Conservation (phyloP, 53 echinoderm and acorn worm genomes). For the Actinopyga echinites region DNA sequence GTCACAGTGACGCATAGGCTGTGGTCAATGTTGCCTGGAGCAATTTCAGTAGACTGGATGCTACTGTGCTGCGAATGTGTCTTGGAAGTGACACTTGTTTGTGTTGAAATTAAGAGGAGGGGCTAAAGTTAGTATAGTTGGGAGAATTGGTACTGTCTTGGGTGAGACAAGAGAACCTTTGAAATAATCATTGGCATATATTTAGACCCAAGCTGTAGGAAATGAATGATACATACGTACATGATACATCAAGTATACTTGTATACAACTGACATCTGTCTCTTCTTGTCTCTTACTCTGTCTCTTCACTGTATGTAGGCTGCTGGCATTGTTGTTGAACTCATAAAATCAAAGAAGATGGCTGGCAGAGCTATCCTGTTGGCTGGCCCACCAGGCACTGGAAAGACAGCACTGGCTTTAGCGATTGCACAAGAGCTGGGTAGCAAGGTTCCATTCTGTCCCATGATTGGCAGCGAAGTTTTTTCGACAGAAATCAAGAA, state of each 20-base stretch:
- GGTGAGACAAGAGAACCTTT: too few species aligned
- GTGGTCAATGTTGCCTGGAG: too few species aligned
- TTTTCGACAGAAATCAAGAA: slow-evolving; percentile 99
- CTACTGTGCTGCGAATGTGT: too few species aligned
- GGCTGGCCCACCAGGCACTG: slow-evolving; percentile 97
- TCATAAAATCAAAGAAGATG: slow-evolving; percentile 96
- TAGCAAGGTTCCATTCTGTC: slow-evolving; percentile 96
- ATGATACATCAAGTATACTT: neutral
- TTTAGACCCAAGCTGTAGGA: too few species aligned
- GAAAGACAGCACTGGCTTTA: slow-evolving; percentile 95
- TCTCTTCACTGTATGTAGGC: slow-evolving; percentile 54
- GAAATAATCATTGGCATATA: too few species aligned
- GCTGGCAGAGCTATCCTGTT: slow-evolving; percentile 92
- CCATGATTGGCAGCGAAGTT: slow-evolving; percentile 98
- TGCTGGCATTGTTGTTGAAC: slow-evolving; percentile 86
- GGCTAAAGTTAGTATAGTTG: too few species aligned
- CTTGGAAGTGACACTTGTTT: too few species aligned
- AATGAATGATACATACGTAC: neutral
- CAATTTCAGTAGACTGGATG: too few species aligned
- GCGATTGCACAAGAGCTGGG: slow-evolving; percentile 97
- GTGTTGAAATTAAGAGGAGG: too few species aligned
- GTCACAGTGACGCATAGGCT: too few species aligned
- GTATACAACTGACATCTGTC: neutral
- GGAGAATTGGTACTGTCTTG: too few species aligned
- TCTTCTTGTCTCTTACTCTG: neutral